Conservation (phyloP, 2,797 vertebrate genomes). For the Coranthus polyacanthus region DNA sequence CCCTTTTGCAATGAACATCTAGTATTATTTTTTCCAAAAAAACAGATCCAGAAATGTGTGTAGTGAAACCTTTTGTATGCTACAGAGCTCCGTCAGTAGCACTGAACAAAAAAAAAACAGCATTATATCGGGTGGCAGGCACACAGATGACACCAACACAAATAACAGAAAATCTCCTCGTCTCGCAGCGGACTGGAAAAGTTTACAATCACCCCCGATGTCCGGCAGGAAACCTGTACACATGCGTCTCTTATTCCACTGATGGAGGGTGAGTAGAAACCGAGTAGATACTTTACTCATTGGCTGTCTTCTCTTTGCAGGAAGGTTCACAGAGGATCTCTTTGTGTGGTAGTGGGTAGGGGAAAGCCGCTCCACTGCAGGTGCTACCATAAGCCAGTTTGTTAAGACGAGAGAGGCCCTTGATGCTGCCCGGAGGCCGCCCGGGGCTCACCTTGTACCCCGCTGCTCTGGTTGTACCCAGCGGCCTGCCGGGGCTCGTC, state of each 20-base stretch:
- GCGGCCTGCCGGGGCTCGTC: conserved; percentile 96
- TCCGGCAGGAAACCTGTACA: conserved; percentile 52
- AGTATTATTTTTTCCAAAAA: conserved; percentile 20
- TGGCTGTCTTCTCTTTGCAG: conserved; percentile 90
- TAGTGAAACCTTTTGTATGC: conserved; percentile 29
- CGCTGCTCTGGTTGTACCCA: conserved; percentile 97
- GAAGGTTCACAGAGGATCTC: conserved; percentile 90
- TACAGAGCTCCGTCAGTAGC: conserved; percentile 42
- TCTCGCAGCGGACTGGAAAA: conserved; percentile 42
- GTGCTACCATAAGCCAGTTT: conserved; percentile 91
- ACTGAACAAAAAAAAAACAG: conserved; percentile 50
- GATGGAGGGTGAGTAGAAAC: conserved; percentile 29
- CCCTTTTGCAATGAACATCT: conserved; percentile 20
- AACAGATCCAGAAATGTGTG: conserved; percentile 29
- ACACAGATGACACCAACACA: conserved; percentile 69
- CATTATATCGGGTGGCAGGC: conserved; percentile 66
- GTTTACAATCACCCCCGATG: conserved; percentile 21
- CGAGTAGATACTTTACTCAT: conserved; percentile 78
- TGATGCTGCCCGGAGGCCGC: conserved; percentile 97
- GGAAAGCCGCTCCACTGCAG: conserved; percentile 92
- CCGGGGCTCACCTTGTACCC: conserved; percentile 99
- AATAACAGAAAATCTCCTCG: conserved; percentile 53
- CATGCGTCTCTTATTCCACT: conserved; percentile 49
- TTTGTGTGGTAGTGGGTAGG: conserved; percentile 92
- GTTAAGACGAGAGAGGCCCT: conserved; percentile 94